Conservation (phyloP, 2,113 vertebrate species). For the Pterocles gutturalis region DNA sequence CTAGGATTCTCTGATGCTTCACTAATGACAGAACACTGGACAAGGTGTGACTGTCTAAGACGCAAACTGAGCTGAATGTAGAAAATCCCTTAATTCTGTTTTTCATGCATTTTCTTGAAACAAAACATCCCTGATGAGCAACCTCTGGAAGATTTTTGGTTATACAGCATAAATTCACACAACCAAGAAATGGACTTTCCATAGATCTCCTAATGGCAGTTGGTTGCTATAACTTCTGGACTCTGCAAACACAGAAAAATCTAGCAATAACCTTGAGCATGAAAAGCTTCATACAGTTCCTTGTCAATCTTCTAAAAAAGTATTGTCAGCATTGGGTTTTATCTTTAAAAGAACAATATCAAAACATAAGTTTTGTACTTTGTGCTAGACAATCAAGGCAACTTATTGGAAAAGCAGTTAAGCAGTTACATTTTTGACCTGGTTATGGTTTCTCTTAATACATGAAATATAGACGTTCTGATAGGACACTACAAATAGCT, state of each 20-base stretch:
- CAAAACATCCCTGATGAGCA: background rate
- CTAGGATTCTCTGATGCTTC: background rate
- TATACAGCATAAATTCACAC: background rate
- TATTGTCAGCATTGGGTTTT: background rate
- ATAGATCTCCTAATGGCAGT: background rate
- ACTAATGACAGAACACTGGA: background rate
- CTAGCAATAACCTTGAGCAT: background rate
- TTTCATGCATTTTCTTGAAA: background rate
- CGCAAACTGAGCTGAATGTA: background rate
- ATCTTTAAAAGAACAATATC: background rate
- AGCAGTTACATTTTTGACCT: background rate
- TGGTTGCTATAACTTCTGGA: background rate
- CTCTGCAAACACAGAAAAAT: background rate
- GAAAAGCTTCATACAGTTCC: background rate
- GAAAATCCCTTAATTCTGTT: background rate
- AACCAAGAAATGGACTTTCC: background rate
- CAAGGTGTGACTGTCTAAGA: background rate
- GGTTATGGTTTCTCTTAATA: background rate
- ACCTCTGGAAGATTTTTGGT: background rate
- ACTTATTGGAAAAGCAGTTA: background rate
- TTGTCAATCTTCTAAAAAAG: background rate
- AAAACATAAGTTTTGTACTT: background rate
- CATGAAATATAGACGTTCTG: background rate
- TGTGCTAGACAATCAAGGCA: background rate
- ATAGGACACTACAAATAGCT: constrained; percentile 33